Base-by-base conservation (phyloP, 2,888 invertebrate genomes). In the Agriopis aurantiaria region DNA sequence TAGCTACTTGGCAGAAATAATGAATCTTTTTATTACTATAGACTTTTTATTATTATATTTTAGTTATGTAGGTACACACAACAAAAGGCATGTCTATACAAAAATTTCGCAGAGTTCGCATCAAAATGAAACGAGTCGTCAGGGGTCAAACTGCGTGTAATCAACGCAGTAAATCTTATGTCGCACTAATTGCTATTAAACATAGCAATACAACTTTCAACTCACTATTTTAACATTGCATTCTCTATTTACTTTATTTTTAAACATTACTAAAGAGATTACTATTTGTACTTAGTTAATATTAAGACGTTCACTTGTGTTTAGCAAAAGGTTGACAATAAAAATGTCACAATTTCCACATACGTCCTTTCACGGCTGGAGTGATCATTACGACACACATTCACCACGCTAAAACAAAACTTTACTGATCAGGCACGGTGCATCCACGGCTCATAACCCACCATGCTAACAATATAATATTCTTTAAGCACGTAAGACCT, bases 81-180 rank as follows among this genome's bases (percentile, higher is more conserved):
- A 43, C 0, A 41, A 56, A 40, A 40, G 55, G 43, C 61, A 59
- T 74, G 43, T 76, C 75, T 64, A 74, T 10, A 73, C 53, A 62
- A 72, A 53, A 0, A 45, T 17, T 7, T 68, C 64, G 40, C 11
- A 33, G 40, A 68, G 65, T 68, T 33, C 33, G 49, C 57, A 57
- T 64, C 60, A 73, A 74, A 71, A 73, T 71, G 62, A 76, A 73
- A 72, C 53, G 65, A 74, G 71, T 65, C 59, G 60, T 61, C 65
- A 64, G 71, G 77, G 74, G 69, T 76, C 72, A 76, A 78, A 72
- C 77, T 76, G 85, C 77, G 79, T 84, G 83, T 88, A 90, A 90
- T 90, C 83, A 86, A 82, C 73, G 76, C 80, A 75, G 88, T 91
- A 90, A 90, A 91, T 90, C 85, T 87, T 72, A 81, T 74, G 78